phyloP scores from a whole-genome alignment of 2,113 vertebrate genomes.

The Sinocyclocheilus grahami region DNA sequence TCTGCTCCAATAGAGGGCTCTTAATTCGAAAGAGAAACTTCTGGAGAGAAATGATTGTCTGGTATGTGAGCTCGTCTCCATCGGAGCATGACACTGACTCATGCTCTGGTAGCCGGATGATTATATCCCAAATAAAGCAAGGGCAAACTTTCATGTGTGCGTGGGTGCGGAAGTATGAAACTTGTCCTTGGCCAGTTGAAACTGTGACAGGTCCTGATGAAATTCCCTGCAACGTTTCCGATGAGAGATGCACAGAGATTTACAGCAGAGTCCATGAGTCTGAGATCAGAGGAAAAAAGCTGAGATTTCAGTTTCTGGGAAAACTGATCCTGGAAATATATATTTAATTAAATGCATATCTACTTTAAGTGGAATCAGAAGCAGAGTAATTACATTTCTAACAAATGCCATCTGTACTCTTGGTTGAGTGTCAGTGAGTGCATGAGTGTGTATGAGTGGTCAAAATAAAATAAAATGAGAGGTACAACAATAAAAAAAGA shows the following conservation, averaged over 20 bases:
- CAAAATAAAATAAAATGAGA: no score
- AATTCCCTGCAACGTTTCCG: conserved; percentile 1
- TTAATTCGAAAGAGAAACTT: conserved; percentile 17
- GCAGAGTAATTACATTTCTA: not conserved
- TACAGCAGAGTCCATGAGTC: not conserved
- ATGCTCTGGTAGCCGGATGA: conserved; percentile 2
- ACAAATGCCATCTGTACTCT: not conserved
- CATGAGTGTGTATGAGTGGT: not conserved
- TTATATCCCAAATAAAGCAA: conserved; percentile 22
- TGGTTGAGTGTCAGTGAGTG: not conserved
- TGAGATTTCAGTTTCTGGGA: not conserved
- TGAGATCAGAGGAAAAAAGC: not conserved
- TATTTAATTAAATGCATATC: not conserved
- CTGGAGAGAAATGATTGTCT: conserved; percentile 25
- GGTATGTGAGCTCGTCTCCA: not conserved
- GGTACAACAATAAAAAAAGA: no score
- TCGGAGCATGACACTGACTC: conserved; percentile 9
- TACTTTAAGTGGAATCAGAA: not conserved
- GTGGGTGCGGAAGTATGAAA: conserved; percentile 16
- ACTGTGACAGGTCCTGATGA: conserved; percentile 8
- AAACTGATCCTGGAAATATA: not conserved
- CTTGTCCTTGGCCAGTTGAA: conserved; percentile 45
- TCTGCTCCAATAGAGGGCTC: not conserved
- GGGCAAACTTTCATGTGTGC: not conserved
- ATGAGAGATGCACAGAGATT: not conserved